Percentiles rank a stretch among this genome's conserved stretches.
Evolutionary conservation across 2,888 invertebrate genomes (phyloP).

Genomic region (Tinea semifulvella): DNA sequence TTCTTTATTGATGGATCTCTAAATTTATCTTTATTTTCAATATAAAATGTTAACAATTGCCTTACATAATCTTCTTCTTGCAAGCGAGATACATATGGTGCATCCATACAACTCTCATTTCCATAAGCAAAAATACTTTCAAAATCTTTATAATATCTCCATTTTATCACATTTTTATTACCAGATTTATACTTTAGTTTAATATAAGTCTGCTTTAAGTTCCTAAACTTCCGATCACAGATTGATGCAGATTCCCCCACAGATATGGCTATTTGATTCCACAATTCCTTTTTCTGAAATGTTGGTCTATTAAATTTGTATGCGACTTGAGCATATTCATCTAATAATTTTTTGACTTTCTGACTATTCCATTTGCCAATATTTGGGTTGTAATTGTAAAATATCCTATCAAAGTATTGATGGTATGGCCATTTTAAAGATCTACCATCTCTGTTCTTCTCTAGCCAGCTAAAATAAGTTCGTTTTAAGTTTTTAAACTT

Average conservation of each 20-base stretch:
- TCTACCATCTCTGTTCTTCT: constrained; percentile 38
- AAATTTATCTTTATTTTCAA: constrained; percentile 47
- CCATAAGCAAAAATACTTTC: constrained; percentile 32
- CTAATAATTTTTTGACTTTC: constrained; percentile 40
- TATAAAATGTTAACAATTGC: constrained; percentile 42
- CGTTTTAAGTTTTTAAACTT: constrained; percentile 55
- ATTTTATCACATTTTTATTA: constrained; percentile 36
- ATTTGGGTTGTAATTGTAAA: constrained; percentile 40
- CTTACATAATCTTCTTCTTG: constrained; percentile 42
- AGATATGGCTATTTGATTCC: constrained; percentile 41
- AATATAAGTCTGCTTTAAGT: constrained; percentile 51
- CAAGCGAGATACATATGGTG: constrained; percentile 21
- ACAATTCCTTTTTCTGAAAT: constrained; percentile 50
- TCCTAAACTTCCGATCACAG: constrained; percentile 55
- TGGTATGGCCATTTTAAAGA: constrained; percentile 47
- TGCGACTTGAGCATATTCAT: constrained; percentile 41
- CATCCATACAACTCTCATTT: constrained; percentile 19
- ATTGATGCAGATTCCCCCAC: constrained; percentile 36
- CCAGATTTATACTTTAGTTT: constrained; percentile 39
- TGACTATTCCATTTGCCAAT: constrained; percentile 40
- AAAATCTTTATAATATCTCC: constrained; percentile 52
- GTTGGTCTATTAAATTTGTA: constrained; percentile 47
- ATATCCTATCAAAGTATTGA: constrained; percentile 52
- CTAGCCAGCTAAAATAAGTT: constrained; percentile 46
- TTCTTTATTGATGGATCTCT: constrained; percentile 44